Evolutionary conservation across 2,113 vertebrate species (phyloP), one percentile per base, ranked within the genome.

Genomic region (Budorcas taxicolor): DNA sequence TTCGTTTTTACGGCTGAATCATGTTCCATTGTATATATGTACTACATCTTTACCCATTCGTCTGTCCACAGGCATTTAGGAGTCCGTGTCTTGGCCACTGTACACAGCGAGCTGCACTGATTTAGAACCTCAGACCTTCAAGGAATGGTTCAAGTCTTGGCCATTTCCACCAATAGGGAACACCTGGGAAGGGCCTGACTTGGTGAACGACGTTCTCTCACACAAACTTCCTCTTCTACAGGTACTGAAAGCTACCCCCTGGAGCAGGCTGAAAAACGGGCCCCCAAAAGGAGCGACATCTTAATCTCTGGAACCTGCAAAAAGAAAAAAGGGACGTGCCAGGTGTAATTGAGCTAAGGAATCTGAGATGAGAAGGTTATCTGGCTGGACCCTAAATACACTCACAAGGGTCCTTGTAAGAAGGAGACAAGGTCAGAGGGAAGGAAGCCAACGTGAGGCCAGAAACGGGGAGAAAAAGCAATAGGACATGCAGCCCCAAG

Each of bases 401-500:
- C 76, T 50, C 29, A 17, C 8, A 19, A 82, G 52, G 31, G 33
- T 78, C 36, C 23, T 87, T 87, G 23, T 8, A 94, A 81, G 52
- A 43, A 55, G 27, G 36, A 93, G 6, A 40, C 7, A 58, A 87
- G 36, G 33, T 71, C 80, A 85, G 27, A 64, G 45, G 16, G 29
- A 57, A 90, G 45, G 45, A 76, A 29, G 16, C 6, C 14, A 9
- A 11, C 1, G 6, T 52, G 52, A 93, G 14, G 5, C 33, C 27
- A 40, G 71, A 87, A 71, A 40, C 1, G 3, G 15, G 11, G 19
- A 76, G 53, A 27, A 87, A 57, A 50, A 25, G 60, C 13, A 50
- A 6, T 2, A 14, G 6, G n/a, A 31, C 2, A 1, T 4, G 7
- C 13, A 58, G 31, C 55, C 84, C 19, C 0, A 5, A 71, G 64